Base-by-base conservation (phyloP, 2,888 invertebrate genomes). In the Epsilonema sp. region DNA sequence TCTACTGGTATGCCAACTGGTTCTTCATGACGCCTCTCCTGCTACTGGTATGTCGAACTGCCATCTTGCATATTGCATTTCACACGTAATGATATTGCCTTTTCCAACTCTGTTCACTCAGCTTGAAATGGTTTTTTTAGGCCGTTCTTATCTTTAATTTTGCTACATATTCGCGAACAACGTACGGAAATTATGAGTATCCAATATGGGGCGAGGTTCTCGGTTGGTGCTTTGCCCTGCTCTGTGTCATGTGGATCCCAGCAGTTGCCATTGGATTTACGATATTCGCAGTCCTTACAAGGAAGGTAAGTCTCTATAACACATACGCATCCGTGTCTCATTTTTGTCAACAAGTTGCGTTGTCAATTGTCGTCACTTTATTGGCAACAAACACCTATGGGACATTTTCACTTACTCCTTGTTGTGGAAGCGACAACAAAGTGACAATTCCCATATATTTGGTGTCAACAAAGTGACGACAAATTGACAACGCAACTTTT, bases 1-100 rank as follows among this genome's bases (percentile, higher is more conserved):
- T 39, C 31, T 48, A 44, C 31, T 48, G 48, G 48, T 45, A 37
- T 26, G 42, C 37, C 37, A 26, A 26, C 45, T 48, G 48, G 48
- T 3, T 36, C n/a, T 24, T 46, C 20, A 21, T 45, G 13, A 45
- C 45, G 3, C 45, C 45, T 2, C 23, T 38, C 3, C 45, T 45
- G n/a, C 22, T 45, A 23, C 3, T 16, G 23, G 45, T 45, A 39
- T 31, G 8, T 31, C 31, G n/a, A n/a, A n/a, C n/a, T n/a, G n/a
- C n/a, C n/a, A n/a, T n/a, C n/a, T n/a, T n/a, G n/a, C n/a, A n/a
- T n/a, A n/a, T n/a, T 31, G 8, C 16, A 31, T 31, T 31, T 31
- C 31, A 11, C 31, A 31, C 31, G 31, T 31, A 31, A 31, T 31
- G 8, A 31, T 11, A 31, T 31, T 11, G 31, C 16, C 31, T 11